phyloP scores from a whole-genome alignment of 2,888 invertebrate species.

The Platynereis dumerilii region DNA sequence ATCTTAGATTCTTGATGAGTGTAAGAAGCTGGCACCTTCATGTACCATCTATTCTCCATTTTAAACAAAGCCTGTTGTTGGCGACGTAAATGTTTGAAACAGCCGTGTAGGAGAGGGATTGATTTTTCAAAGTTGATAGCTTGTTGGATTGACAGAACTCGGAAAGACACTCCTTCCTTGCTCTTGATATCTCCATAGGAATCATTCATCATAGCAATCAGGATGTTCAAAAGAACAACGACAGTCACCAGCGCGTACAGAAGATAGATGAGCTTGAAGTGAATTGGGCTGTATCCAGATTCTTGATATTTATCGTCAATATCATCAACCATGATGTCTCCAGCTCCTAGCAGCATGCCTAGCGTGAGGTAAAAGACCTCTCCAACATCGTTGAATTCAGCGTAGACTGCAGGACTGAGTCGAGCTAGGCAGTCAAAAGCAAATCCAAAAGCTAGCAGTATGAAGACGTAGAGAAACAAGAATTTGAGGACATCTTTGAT shows the following conservation, averaged over 20 bases:
- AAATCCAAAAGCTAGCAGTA: slow-evolving; percentile 53
- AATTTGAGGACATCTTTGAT: slow-evolving; percentile 50
- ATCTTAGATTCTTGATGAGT: too few relatives aligned
- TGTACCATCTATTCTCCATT: too few relatives aligned
- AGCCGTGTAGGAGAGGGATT: neutral
- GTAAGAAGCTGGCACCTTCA: too few relatives aligned
- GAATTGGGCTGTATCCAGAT: neutral
- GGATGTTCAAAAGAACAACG: neutral
- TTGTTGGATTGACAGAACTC: neutral
- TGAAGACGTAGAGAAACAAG: slow-evolving; percentile 50
- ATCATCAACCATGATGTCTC: slow-evolving; percentile 41
- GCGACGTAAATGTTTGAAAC: too few relatives aligned
- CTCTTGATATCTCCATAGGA: neutral
- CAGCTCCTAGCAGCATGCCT: slow-evolving; percentile 52
- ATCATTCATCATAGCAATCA: slow-evolving; percentile 7
- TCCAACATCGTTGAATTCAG: slow-evolving; percentile 38
- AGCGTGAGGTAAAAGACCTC: slow-evolving; percentile 50
- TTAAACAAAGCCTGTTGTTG: too few relatives aligned
- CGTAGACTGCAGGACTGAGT: slow-evolving; percentile 35
- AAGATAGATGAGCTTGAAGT: neutral
- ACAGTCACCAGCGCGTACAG: neutral
- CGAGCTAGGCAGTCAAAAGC: slow-evolving; percentile 51
- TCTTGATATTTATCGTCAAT: neutral
- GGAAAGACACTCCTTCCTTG: neutral
- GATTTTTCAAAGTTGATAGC: slow-evolving; percentile 1